These are phyloP conservation scores for Gasterosteus aculeatus DNA, from an alignment of 2,113 vertebrate species.

Conservation along the genomic window DNA sequence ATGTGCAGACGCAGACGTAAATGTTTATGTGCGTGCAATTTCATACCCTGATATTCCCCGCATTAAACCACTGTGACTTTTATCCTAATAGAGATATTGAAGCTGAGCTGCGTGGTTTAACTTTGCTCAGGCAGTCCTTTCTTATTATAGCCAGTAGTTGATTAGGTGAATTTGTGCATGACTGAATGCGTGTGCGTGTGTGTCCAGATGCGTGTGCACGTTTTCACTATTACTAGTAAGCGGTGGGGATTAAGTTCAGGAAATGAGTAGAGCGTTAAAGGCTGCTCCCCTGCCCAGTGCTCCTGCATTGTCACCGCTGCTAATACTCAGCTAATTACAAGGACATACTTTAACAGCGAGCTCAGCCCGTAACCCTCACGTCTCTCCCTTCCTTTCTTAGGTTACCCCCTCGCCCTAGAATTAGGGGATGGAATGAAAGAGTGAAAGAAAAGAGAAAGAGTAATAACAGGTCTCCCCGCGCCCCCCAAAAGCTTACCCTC, in stretches of 20 bases:
- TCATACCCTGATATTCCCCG: constrained; percentile 23
- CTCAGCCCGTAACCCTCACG: constrained; percentile 63
- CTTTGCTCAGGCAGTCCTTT: constrained; percentile 55
- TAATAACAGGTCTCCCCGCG: constrained; percentile 70
- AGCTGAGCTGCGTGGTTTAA: constrained; percentile 64
- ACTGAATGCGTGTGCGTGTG: constrained; percentile 52
- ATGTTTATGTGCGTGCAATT: constrained; percentile 14
- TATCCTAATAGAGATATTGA: constrained; percentile 61
- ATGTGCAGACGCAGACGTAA: constrained; percentile 38
- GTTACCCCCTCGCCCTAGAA: constrained; percentile 70
- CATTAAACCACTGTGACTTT: constrained; percentile 61
- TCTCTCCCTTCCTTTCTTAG: constrained; percentile 69
- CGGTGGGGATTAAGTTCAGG: constrained; percentile 79
- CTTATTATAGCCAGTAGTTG: constrained; percentile 64
- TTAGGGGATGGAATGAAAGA: constrained; percentile 70
- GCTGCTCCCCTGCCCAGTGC: constrained; percentile 72
- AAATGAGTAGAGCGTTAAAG: constrained; percentile 80
- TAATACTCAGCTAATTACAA: constrained; percentile 82
- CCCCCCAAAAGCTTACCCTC: constrained; percentile 67
- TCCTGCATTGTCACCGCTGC: constrained; percentile 72
- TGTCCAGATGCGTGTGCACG: constrained; percentile 50
- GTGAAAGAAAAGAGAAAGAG: constrained; percentile 68
- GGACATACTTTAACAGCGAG: constrained; percentile 80
- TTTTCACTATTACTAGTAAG: constrained; percentile 73
- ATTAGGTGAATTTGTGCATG: constrained; percentile 62